These are phyloP conservation scores for Pantherophis vulpinus DNA, from an alignment of 2,797 vertebrate species.

Conservation along the genomic window DNA sequence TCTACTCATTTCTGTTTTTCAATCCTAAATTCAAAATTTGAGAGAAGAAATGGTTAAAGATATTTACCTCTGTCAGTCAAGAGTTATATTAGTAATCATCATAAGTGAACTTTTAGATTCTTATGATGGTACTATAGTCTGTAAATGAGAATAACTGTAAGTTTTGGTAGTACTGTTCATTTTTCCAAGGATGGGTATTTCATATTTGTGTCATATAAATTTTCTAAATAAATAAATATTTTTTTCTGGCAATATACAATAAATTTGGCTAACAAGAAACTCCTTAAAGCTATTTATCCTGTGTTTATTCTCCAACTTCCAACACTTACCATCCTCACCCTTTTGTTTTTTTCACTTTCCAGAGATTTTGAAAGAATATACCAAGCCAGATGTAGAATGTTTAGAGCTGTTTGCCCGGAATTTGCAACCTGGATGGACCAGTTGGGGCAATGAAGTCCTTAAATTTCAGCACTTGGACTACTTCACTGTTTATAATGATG, in stretches of 20 bases:
- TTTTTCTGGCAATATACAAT: slow-evolving; percentile 69
- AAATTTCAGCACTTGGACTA: slow-evolving; percentile 91
- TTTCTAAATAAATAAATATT: slow-evolving; percentile 1
- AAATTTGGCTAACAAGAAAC: slow-evolving; percentile 67
- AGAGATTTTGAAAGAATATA: slow-evolving; percentile 86
- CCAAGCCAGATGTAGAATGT: slow-evolving; percentile 73
- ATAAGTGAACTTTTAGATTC: slow-evolving; percentile 61
- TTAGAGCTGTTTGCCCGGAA: slow-evolving; percentile 94
- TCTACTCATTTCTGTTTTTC: background rate
- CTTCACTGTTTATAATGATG: slow-evolving; percentile 63
- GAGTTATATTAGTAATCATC: slow-evolving; percentile 53
- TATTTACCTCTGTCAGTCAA: slow-evolving; percentile 31
- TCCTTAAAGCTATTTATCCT: slow-evolving; percentile 67
- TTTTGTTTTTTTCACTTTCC: slow-evolving; percentile 11
- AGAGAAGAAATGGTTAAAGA: background rate
- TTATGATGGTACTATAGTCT: slow-evolving; percentile 54
- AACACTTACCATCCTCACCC: slow-evolving; percentile 45
- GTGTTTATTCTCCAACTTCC: slow-evolving; percentile 43
- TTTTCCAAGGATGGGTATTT: slow-evolving; percentile 67
- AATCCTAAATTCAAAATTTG: background rate
- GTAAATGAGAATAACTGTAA: slow-evolving; percentile 66
- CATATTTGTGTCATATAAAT: slow-evolving; percentile 32
- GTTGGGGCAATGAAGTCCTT: slow-evolving; percentile 97
- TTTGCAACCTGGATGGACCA: slow-evolving; percentile 92
- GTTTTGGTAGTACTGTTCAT: slow-evolving; percentile 58